phyloP scores from a whole-genome alignment of 1,140 invertebrate species.

The Armadillidium nasatum region DNA sequence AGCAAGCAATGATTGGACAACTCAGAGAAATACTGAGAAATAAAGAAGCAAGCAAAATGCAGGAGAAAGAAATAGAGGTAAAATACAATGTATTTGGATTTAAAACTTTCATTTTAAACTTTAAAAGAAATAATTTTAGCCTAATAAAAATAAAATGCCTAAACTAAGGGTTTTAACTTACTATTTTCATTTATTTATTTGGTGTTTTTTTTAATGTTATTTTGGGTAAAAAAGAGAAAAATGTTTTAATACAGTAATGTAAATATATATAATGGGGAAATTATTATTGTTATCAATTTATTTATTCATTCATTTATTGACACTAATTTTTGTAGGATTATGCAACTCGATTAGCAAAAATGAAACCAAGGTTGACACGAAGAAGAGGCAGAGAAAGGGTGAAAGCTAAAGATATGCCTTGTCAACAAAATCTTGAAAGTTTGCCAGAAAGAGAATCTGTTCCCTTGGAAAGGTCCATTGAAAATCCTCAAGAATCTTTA shows the following conservation, averaged over 20 bases:
- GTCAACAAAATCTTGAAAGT: too few relatives aligned
- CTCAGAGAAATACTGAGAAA: neutral
- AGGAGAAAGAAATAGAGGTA: neutral
- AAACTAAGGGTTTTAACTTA: too few relatives aligned
- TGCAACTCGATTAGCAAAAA: slow-evolving; percentile 50
- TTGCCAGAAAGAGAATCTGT: neutral
- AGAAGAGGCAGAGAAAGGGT: slow-evolving; percentile 47
- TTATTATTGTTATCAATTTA: too few relatives aligned
- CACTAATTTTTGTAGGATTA: slow-evolving; percentile 47
- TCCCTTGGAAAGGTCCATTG: neutral
- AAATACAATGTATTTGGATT: neutral
- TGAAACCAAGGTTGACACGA: slow-evolving; percentile 48
- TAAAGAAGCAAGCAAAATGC: neutral
- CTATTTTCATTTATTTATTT: too few relatives aligned
- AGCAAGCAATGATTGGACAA: slow-evolving; percentile 9
- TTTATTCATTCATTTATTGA: too few relatives aligned
- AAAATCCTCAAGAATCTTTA: neutral
- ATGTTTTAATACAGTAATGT: too few relatives aligned
- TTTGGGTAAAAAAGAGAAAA: too few relatives aligned
- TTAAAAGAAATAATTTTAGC: too few relatives aligned
- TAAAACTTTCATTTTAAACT: too few relatives aligned
- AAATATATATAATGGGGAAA: too few relatives aligned
- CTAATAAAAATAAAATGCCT: too few relatives aligned
- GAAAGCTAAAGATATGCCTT: slow-evolving; percentile 38
- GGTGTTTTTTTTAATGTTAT: too few relatives aligned